These are phyloP conservation scores for Lateolabrax maculatus DNA, from an alignment of 2,797 vertebrate genomes.

Conservation along the genomic window DNA sequence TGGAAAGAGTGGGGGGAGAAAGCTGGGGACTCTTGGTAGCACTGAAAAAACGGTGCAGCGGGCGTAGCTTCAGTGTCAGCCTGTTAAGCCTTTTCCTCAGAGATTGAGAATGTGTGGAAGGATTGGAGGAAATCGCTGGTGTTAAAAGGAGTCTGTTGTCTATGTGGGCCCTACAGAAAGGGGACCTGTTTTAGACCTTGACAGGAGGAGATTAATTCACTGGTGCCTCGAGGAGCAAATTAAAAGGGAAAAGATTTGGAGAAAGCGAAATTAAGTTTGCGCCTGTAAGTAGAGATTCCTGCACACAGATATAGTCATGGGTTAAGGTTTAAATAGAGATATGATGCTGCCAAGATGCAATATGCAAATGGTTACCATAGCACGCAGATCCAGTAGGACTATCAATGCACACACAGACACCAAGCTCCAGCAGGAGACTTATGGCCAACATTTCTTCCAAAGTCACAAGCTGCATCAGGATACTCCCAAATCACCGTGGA, in stretches of 20 bases:
- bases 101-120: conserved; percentile 12
- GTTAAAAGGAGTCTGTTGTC: conserved; percentile 42
- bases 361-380: conserved; percentile 45
- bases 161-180: conserved; percentile 39
- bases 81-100: conserved; percentile 36
- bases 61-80: conserved; percentile 4
- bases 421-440: conserved; percentile 31
- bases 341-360: conserved; percentile 1
- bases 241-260: conserved; percentile 29
- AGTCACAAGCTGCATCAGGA: conserved; percentile 52
- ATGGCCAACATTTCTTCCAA: conserved; percentile 30
- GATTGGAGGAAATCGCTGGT: conserved; percentile 9
- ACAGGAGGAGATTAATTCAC: conserved; percentile 46
- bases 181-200: conserved; percentile 33
- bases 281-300: conserved; percentile 10
- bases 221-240: conserved; percentile 27
- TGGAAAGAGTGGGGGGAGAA: conserved; percentile 40
- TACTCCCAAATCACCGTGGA: conserved; percentile 57
- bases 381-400: conserved; percentile 4
- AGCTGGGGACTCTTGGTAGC: background rate
- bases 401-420: conserved; percentile 36
- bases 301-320: background rate
- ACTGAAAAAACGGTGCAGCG: conserved; percentile 17
- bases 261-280: conserved; percentile 24
- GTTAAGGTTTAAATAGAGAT: conserved; percentile 8